A percentile compares a stretch with the other conserved stretches of the same genome.
Conservation (phyloP, 2,113 vertebrate genomes). For the Lagopus muta region DNA sequence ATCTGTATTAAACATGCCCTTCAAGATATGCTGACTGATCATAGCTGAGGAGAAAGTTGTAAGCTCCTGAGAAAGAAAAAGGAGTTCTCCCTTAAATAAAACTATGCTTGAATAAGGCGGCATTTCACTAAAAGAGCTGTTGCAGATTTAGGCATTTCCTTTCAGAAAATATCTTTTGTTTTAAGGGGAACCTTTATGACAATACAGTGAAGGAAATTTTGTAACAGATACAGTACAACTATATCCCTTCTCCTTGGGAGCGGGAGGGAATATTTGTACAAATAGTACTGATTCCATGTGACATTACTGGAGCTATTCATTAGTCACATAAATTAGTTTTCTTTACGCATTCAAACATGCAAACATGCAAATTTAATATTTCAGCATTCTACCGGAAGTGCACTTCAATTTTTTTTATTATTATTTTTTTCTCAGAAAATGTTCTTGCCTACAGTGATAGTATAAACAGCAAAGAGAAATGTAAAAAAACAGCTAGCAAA, state of each 20-base stretch:
- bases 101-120: not conserved
- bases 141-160: not conserved
- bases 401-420: not conserved
- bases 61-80: not conserved
- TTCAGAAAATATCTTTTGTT: not conserved
- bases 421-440: not conserved
- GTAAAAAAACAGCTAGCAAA: not conserved
- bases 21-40: not conserved
- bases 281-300: not conserved
- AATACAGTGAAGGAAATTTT: not conserved
- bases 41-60: not conserved
- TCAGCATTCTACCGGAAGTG: not conserved
- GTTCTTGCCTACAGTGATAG: not conserved
- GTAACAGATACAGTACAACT: not conserved
- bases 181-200: not conserved
- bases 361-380: conserved; percentile 2
- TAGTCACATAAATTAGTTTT: not conserved
- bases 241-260: not conserved
- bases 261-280: not conserved
- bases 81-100: not conserved
- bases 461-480: not conserved
- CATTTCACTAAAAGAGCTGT: not conserved
- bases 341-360: conserved; percentile 9
- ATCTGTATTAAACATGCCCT: not conserved
- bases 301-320: not conserved